A percentile compares a stretch with the other conserved stretches of the same genome.
phyloP scores from a whole-genome alignment of 2,888 invertebrate species.

The Cataglyphis altisquamis region DNA sequence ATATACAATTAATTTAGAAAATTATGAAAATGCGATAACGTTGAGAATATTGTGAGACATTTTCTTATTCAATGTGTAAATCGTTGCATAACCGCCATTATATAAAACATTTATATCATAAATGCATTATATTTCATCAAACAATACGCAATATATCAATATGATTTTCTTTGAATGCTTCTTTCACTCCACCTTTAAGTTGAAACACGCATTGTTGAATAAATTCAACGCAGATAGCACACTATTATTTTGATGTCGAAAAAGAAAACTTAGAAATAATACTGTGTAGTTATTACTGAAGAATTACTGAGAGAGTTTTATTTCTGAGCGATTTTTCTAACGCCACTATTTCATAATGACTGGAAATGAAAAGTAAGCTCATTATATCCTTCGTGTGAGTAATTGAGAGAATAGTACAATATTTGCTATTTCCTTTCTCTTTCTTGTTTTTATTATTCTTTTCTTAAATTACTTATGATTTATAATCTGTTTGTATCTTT shows the following conservation, averaged over 20 bases:
- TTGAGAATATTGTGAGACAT: not conserved
- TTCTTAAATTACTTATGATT: not conserved
- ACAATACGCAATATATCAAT: not conserved
- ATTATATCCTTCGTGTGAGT: constrained; percentile 3
- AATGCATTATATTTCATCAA: not conserved
- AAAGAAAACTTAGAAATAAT: not conserved
- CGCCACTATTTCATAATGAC: constrained; percentile 18
- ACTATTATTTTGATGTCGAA: not conserved
- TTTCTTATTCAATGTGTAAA: not conserved
- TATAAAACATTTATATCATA: not conserved
- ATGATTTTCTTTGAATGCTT: not conserved
- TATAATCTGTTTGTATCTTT: not conserved
- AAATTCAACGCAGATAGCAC: not conserved
- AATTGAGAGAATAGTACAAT: constrained; percentile 5
- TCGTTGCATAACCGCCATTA: not conserved
- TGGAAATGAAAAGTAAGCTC: constrained; percentile 20
- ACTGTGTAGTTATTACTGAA: not conserved
- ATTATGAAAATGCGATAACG: not conserved
- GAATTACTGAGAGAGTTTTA: constrained; percentile 21
- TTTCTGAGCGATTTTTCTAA: constrained; percentile 33
- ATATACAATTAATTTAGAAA: not conserved
- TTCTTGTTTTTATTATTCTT: not conserved
- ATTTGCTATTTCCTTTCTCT: not conserved
- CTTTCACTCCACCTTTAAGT: not conserved
- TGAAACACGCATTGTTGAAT: not conserved